phyloP scores from a whole-genome alignment of 1,140 invertebrate genomes.

The Drosophila lowei region DNA sequence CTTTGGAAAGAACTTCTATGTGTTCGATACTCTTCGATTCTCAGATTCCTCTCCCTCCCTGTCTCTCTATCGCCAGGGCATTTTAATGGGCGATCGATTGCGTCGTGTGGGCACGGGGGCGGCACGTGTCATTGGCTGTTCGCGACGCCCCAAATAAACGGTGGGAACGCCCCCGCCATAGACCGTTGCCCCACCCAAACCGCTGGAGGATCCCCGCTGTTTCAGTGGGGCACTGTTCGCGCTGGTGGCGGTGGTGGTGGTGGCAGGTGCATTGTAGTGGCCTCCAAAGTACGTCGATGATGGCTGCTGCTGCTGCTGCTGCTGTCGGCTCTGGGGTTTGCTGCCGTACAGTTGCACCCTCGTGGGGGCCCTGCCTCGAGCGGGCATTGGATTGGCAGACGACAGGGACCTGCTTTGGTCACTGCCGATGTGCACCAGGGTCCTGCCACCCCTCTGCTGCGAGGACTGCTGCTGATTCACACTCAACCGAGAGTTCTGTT shows the following conservation, averaged over 20 bases:
- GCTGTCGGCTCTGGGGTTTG: conserved; percentile 36
- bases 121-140: conserved; percentile 46
- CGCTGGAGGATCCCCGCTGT: conserved; percentile 20
- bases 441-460: conserved; percentile 50
- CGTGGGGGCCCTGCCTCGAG: conserved; percentile 61
- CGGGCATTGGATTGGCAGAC: conserved; percentile 4
- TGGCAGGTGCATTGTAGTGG: conserved; percentile 66
- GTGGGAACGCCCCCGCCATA: conserved; percentile 6
- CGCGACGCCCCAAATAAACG: conserved; percentile 69
- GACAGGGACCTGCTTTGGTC: conserved; percentile 42
- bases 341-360: conserved; percentile 59
- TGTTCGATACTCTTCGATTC: conserved; percentile 25
- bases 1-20: conserved; percentile 27
- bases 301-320: conserved; percentile 26
- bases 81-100: conserved; percentile 80
- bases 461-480: neutral
- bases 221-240: conserved; percentile 14
- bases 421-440: conserved; percentile 70
- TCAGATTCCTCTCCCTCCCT: neutral
- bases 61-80: conserved; percentile 74
- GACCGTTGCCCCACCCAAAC: neutral
- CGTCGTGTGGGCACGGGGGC: conserved; percentile 55
- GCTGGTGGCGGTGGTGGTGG: neutral
- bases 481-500: neutral
- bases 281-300: conserved; percentile 62